These are phyloP conservation scores for Tiliqua scincoides DNA, from an alignment of 2,113 vertebrate genomes.

Conservation along the genomic window DNA sequence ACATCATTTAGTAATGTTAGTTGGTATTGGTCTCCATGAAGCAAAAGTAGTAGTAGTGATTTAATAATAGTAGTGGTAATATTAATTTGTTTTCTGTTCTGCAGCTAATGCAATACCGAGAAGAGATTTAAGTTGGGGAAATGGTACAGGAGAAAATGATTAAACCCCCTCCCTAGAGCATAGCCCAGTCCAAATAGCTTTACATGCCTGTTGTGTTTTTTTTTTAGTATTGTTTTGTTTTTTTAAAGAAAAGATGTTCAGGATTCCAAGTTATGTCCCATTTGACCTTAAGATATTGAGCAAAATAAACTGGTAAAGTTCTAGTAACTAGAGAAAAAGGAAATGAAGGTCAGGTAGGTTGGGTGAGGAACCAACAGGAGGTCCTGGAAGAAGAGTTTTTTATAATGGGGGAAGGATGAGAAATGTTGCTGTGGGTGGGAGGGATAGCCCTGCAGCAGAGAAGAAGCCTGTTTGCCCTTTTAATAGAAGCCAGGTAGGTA, in stretches of 20 bases:
- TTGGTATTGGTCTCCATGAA: background rate
- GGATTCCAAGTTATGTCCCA: too few species aligned
- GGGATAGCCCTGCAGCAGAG: background rate
- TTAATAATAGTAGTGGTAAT: too few species aligned
- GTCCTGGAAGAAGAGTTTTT: background rate
- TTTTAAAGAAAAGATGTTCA: too few species aligned
- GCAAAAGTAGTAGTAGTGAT: too few species aligned
- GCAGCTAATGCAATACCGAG: too few species aligned
- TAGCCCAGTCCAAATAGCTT: too few species aligned
- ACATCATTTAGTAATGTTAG: accelerated
- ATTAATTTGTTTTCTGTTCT: too few species aligned
- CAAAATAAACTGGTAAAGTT: background rate
- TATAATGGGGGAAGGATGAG: background rate
- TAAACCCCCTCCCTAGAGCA: too few species aligned
- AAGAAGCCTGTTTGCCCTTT: background rate
- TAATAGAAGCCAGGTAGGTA: background rate
- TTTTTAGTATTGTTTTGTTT: too few species aligned
- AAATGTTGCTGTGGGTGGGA: background rate
- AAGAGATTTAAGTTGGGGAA: too few species aligned
- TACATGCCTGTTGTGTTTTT: too few species aligned
- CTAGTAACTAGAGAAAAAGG: background rate
- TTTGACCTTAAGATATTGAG: background rate
- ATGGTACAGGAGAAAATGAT: too few species aligned
- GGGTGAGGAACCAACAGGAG: background rate
- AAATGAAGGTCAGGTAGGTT: background rate